These are phyloP conservation scores for Habroteleia sp. DNA, from an alignment of 2,888 invertebrate species.

Conservation along the genomic window DNA sequence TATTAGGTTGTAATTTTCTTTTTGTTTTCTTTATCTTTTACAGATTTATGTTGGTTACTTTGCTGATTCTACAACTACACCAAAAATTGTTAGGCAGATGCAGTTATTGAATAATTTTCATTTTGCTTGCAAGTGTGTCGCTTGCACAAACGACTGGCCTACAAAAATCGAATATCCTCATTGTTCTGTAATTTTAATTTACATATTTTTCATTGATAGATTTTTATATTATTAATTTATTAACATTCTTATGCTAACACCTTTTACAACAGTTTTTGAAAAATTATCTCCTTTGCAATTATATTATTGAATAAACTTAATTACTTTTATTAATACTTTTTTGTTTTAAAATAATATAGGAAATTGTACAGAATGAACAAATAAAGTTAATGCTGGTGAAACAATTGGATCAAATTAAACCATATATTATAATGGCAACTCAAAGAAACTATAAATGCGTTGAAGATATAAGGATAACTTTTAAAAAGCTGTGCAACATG, in stretches of 20 bases:
- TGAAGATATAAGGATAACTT: neutral
- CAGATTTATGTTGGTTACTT: slow-evolving; percentile 6
- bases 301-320: too few relatives aligned
- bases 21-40: neutral
- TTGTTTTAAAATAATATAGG: neutral
- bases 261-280: too few relatives aligned
- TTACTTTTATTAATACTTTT: too few relatives aligned
- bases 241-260: too few relatives aligned
- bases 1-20: too few relatives aligned
- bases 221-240: too few relatives aligned
- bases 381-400: neutral
- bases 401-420: neutral
- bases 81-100: slow-evolving; percentile 3
- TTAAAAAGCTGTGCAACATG: slow-evolving; percentile 1
- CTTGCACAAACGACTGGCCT: slow-evolving; percentile 3
- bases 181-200: neutral
- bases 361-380: neutral
- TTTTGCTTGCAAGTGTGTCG: slow-evolving; percentile 1
- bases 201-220: too few relatives aligned
- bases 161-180: neutral
- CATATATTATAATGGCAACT: neutral
- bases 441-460: neutral
- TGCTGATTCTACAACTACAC: neutral
- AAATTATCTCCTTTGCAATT: too few relatives aligned
- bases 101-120: slow-evolving; percentile 6